Percentiles rank a stretch among this genome's conserved stretches.
phyloP scores from a whole-genome alignment of 1,140 invertebrate species.

The Anastrepha ludens region DNA sequence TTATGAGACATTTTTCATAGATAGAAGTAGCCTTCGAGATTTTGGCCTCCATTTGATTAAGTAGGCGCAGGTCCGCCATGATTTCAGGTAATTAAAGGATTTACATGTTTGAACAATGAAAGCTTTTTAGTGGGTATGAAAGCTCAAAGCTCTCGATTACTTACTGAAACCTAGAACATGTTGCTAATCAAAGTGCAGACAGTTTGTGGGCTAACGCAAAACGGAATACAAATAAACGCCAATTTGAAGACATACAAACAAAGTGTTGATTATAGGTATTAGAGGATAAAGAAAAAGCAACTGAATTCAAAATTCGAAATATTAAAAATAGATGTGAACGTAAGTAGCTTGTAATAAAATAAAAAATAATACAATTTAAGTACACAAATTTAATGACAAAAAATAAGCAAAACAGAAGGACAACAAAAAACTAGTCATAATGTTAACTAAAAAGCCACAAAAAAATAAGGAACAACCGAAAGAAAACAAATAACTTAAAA shows the following conservation, averaged over 20 bases:
- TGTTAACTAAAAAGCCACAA: conserved; percentile 56
- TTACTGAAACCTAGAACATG: not conserved
- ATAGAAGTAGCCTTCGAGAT: too few species aligned
- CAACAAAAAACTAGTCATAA: conserved; percentile 56
- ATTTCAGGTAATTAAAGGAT: too few species aligned
- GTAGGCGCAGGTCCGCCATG: too few species aligned
- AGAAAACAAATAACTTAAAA: conserved; percentile 54
- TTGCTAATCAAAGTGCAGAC: not conserved
- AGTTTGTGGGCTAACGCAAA: not conserved
- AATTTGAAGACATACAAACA: conserved; percentile 55
- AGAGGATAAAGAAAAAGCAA: conserved; percentile 45
- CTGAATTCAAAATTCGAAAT: conserved; percentile 57
- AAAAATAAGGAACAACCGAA: conserved; percentile 12
- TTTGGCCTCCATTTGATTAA: too few species aligned
- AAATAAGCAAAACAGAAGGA: conserved; percentile 19
- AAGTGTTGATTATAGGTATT: conserved; percentile 44
- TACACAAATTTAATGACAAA: conserved; percentile 13
- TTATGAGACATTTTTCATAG: too few species aligned
- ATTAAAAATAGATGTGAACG: conserved; percentile 53
- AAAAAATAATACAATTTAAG: conserved; percentile 53
- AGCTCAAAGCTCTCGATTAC: not conserved
- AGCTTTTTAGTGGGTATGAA: not conserved
- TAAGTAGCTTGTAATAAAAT: conserved; percentile 50
- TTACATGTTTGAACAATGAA: not conserved
- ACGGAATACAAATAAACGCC: conserved; percentile 55